A percentile compares a stretch with the other conserved stretches of the same genome.
These are phyloP conservation scores for Sisyra terminalis DNA, from an alignment of 2,888 invertebrate genomes.

Conservation along the genomic window DNA sequence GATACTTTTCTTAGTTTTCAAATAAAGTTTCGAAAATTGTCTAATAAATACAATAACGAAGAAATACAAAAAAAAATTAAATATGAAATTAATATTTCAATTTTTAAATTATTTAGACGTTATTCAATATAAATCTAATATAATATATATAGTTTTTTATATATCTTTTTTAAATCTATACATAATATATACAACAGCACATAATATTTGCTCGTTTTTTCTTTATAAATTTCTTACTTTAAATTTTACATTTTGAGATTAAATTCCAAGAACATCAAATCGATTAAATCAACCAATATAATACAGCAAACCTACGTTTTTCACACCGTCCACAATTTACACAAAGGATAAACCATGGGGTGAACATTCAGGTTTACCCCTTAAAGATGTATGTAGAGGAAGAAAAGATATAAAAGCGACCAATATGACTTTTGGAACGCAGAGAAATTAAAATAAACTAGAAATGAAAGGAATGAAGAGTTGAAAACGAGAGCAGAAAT, in stretches of 20 bases:
- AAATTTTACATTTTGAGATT: neutral
- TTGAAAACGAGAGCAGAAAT: too few species aligned
- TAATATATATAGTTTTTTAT: neutral
- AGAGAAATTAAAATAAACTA: too few species aligned
- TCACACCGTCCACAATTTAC: slow-evolving; percentile 30
- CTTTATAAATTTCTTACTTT: neutral
- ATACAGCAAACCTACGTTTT: slow-evolving; percentile 11
- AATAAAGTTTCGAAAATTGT: neutral
- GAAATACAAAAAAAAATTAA: neutral
- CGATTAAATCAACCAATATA: too few species aligned
- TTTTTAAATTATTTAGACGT: neutral
- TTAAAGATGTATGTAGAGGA: neutral
- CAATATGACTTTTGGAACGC: too few species aligned
- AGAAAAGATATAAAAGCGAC: neutral
- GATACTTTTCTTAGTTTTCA: neutral
- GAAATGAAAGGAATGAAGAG: too few species aligned
- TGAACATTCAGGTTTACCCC: slow-evolving; percentile 15
- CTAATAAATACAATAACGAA: neutral
- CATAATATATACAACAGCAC: neutral
- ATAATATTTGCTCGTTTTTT: neutral
- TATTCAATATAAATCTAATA: neutral
- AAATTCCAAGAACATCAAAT: too few species aligned
- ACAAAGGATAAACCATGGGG: slow-evolving; percentile 25
- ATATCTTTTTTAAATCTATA: neutral
- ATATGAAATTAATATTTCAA: neutral